Conservation (phyloP, 2,888 invertebrate species). For the Microchrysa polita region DNA sequence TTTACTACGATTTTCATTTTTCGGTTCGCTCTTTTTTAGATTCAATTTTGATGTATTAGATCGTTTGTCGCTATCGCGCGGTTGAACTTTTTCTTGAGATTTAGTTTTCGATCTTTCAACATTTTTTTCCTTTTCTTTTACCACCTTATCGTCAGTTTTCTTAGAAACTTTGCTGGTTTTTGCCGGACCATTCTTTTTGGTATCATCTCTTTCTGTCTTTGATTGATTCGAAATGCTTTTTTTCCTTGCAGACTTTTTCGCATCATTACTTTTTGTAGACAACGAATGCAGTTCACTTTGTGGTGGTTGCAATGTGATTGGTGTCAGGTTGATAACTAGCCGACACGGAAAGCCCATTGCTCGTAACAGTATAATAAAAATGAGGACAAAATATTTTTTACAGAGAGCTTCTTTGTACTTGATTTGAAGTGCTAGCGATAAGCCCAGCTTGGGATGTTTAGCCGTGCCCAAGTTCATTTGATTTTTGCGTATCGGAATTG, state of each 20-base stretch:
- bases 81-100: background rate
- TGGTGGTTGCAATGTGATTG: slow-evolving; percentile 77
- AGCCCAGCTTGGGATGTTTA: slow-evolving; percentile 65
- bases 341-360: slow-evolving; percentile 84
- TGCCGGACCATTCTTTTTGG: background rate
- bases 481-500: slow-evolving; percentile 69
- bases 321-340: slow-evolving; percentile 81
- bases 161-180: slow-evolving; percentile 5
- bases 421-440: slow-evolving; percentile 69
- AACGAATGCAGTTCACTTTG: slow-evolving; percentile 72
- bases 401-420: slow-evolving; percentile 70
- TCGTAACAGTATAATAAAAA: slow-evolving; percentile 80
- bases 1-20: no score
- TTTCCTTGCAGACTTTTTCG: slow-evolving; percentile 2
- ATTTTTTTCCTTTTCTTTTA: slow-evolving; percentile 47
- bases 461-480: slow-evolving; percentile 67
- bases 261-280: slow-evolving; percentile 14
- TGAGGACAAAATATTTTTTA: slow-evolving; percentile 76
- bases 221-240: background rate
- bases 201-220: background rate
- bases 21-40: no score
- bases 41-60: no score
- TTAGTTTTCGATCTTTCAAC: slow-evolving; percentile 5
- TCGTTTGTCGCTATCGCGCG: no score
- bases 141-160: background rate